These are phyloP conservation scores for Agrochola lychnidis DNA, from an alignment of 2,888 invertebrate genomes.

Conservation along the genomic window DNA sequence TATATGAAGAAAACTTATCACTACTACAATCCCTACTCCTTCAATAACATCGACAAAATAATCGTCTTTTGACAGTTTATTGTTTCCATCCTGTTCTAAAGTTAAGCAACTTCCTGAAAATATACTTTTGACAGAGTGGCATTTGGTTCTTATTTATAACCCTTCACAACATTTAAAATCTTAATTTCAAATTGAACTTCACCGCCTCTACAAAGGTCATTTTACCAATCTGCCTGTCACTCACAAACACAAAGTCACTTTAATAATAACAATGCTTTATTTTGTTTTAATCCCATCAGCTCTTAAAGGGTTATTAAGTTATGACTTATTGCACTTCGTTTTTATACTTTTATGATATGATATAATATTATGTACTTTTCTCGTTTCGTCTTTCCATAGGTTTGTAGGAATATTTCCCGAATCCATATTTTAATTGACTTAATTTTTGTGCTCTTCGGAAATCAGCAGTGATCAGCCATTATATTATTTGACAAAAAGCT, in stretches of 20 bases:
- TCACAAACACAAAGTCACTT: constrained; percentile 53
- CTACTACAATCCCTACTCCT: neutral
- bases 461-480: neutral
- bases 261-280: constrained; percentile 63
- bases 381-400: neutral
- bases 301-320: constrained; percentile 57
- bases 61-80: neutral
- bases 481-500: neutral
- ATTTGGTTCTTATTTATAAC: constrained; percentile 16
- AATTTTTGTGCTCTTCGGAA: neutral
- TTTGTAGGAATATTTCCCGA: neutral
- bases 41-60: neutral
- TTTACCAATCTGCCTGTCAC: constrained; percentile 65
- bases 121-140: neutral
- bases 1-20: no score
- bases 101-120: neutral
- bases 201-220: constrained; percentile 61
- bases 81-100: neutral
- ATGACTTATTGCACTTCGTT: constrained; percentile 45
- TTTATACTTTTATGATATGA: constrained; percentile 14
- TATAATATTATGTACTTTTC: constrained; percentile 13
- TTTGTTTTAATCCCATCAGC: constrained; percentile 55
- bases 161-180: constrained; percentile 42
- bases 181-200: constrained; percentile 58
- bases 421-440: neutral